Conservation (phyloP, 2,797 vertebrate species). For the Loris lydekkerianus region DNA sequence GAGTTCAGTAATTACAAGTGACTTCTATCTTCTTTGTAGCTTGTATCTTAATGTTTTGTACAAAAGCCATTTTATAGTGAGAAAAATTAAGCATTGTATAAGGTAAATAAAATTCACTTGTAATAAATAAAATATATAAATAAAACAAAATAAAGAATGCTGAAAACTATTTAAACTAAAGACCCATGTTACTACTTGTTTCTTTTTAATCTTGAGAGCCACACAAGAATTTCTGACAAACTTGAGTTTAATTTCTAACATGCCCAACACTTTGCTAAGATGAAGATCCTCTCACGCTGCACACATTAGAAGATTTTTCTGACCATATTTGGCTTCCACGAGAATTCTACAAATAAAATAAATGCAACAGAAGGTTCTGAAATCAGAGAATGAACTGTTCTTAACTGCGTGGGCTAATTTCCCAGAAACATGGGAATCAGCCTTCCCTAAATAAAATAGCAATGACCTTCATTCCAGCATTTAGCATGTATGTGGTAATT, state of each 20-base stretch:
- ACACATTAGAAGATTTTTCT: conserved; percentile 44
- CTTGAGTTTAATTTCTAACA: conserved; percentile 35
- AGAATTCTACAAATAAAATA: conserved; percentile 62
- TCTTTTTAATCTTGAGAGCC: background rate
- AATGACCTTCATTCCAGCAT: background rate
- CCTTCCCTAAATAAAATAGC: conserved; percentile 36
- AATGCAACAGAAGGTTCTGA: conserved; percentile 63
- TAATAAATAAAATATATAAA: conserved; percentile 6
- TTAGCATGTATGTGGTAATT: background rate
- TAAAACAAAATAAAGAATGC: background rate
- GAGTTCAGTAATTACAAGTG: background rate
- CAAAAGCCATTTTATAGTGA: background rate
- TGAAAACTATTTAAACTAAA: conserved; percentile 23
- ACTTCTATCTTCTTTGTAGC: background rate
- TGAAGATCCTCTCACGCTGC: conserved; percentile 9
- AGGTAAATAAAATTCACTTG: background rate
- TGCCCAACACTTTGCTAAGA: background rate
- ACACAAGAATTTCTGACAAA: background rate
- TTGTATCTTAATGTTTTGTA: background rate
- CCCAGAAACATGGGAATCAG: conserved; percentile 46
- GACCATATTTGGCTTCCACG: conserved; percentile 56
- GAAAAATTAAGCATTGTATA: background rate
- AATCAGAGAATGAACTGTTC: conserved; percentile 66
- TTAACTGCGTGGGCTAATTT: conserved; percentile 41
- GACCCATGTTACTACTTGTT: background rate